Percentiles rank a stretch among this genome's conserved stretches.
These are phyloP conservation scores for Auanema sp. DNA, from an alignment of 2,888 invertebrate species.

Conservation along the genomic window DNA sequence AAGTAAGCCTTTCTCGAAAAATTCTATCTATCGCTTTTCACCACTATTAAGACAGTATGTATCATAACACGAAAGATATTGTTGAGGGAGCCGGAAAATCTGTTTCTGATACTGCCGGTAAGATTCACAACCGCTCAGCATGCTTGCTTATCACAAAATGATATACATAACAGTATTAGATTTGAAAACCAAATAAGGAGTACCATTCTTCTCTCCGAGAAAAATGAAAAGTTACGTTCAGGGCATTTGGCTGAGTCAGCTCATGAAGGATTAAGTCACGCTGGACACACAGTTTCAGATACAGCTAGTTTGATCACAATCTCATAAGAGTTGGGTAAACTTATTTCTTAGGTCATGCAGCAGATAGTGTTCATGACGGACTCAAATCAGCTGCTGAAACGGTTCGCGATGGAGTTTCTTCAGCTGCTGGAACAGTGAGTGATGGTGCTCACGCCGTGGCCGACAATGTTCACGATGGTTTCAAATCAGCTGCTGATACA, in stretches of 20 bases:
- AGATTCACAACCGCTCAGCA: background rate
- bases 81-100: conserved; percentile 8
- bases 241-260: no score
- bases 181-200: no score
- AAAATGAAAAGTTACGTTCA: no score
- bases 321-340: background rate
- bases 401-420: conserved; percentile 2
- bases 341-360: background rate
- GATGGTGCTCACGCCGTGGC: conserved; percentile 29
- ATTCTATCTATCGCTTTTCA: background rate
- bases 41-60: conserved; percentile 1
- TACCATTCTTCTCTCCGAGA: no score
- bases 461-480: conserved; percentile 13
- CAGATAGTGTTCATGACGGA: background rate
- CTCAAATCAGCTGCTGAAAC: conserved; percentile 19
- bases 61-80: conserved; percentile 18
- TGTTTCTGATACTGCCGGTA: no score
- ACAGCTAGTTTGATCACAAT: background rate
- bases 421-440: conserved; percentile 9
- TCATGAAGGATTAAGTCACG: background rate
- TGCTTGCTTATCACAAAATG: background rate
- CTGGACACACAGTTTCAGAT: background rate
- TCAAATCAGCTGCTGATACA: conserved; percentile 7
- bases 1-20: background rate
- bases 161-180: no score